A percentile compares a stretch with the other conserved stretches of the same genome.
Conservation (phyloP, 2,113 vertebrate species). For the Oreotragus oreotragus region DNA sequence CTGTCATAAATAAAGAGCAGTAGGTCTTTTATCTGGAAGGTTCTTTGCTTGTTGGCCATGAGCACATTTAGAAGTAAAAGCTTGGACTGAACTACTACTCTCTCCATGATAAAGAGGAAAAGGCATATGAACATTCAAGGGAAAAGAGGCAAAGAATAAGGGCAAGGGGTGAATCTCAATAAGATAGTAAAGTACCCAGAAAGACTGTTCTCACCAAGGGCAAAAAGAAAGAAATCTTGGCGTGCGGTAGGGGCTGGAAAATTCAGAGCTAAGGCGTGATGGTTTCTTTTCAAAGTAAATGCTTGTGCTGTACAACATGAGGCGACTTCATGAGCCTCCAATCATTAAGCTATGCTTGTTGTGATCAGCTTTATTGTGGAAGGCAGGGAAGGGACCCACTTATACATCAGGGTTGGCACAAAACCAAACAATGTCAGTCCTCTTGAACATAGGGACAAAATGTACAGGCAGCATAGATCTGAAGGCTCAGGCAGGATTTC, state of each 20-base stretch:
- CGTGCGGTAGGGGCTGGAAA: neutral
- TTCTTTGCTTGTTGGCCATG: neutral
- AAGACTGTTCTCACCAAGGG: neutral
- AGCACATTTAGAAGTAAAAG: neutral
- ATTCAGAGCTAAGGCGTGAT: neutral
- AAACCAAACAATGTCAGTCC: constrained; percentile 4
- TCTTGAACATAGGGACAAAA: constrained; percentile 34
- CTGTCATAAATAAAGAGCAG: neutral
- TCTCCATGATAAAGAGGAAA: neutral
- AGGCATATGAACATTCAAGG: neutral
- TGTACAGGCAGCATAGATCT: neutral
- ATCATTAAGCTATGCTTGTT: neutral
- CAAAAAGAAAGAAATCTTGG: neutral
- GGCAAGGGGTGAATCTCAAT: neutral
- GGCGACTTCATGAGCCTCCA: neutral
- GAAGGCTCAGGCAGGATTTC: constrained; percentile 18
- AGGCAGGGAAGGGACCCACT: neutral
- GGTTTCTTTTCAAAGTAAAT: neutral
- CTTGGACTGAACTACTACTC: neutral
- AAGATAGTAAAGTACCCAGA: neutral
- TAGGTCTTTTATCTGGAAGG: neutral
- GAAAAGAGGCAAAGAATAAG: neutral
- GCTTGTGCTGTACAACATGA: neutral
- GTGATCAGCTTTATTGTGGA: neutral
- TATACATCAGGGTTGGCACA: neutral